Conservation (phyloP, 2,888 invertebrate genomes). For the Brachylomia viminalis region DNA sequence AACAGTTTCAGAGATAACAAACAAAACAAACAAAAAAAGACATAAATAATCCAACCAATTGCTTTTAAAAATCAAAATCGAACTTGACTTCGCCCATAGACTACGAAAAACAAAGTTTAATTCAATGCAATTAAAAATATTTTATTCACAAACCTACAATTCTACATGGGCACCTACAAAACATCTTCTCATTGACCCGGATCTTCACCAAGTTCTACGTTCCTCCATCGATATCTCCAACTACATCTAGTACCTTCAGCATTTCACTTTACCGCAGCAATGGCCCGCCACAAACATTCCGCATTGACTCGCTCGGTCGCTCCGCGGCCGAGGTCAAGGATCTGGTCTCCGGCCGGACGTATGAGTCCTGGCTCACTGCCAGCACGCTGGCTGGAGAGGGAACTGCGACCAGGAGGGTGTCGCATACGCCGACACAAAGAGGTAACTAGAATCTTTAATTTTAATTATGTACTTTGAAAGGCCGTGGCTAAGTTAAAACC, state of each 20-base stretch:
- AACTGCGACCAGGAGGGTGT: slow-evolving; percentile 81
- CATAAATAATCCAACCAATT: too few species aligned
- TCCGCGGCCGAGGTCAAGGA: slow-evolving; percentile 78
- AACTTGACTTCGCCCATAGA: not conserved
- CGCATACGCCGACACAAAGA: slow-evolving; percentile 88
- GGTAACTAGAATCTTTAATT: slow-evolving; percentile 68
- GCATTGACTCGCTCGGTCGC: slow-evolving; percentile 74
- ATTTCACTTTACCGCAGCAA: slow-evolving; percentile 72
- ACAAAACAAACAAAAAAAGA: too few species aligned
- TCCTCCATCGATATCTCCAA: not conserved
- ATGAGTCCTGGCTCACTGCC: slow-evolving; percentile 92
- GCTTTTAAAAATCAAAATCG: not conserved
- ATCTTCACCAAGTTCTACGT: not conserved
- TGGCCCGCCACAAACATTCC: slow-evolving; percentile 79
- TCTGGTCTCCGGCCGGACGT: slow-evolving; percentile 84
- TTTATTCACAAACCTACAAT: too few species aligned
- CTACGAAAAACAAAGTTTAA: not conserved
- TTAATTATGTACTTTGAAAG: not conserved
- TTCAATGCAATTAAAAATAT: not conserved
- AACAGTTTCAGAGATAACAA: too few species aligned
- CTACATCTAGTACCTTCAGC: not conserved
- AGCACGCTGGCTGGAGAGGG: slow-evolving; percentile 91
- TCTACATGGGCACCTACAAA: too few species aligned
- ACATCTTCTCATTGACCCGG: not conserved
- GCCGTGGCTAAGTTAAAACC: not conserved